phyloP scores from a whole-genome alignment of 2,113 vertebrate genomes.

The Irena cyanogastra region DNA sequence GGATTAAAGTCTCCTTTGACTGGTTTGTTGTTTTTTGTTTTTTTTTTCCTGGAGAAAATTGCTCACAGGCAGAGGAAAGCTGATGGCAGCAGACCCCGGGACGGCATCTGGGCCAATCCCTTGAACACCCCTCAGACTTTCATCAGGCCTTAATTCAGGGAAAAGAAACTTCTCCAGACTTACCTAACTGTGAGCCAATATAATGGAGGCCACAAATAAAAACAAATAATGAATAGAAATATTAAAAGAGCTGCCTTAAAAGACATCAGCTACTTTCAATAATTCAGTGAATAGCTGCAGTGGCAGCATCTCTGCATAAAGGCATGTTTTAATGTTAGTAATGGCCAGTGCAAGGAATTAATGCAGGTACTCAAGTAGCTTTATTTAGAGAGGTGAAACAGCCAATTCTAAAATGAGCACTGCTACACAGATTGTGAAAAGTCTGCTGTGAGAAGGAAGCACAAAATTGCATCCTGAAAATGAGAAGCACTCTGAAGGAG shows the following conservation, averaged over 20 bases:
- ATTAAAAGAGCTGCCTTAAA: neutral
- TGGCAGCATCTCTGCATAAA: neutral
- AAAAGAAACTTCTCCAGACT: neutral
- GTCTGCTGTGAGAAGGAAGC: conserved; percentile 8
- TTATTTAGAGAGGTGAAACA: conserved; percentile 9
- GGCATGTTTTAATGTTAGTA: neutral
- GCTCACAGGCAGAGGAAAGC: neutral
- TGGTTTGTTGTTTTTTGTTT: neutral
- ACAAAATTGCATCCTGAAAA: conserved; percentile 51
- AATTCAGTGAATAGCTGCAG: neutral
- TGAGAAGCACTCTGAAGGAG: conserved; percentile 10
- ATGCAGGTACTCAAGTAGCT: neutral
- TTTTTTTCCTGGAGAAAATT: neutral
- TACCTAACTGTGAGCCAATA: neutral
- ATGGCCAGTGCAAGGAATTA: neutral
- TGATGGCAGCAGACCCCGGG: neutral
- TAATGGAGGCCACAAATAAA: neutral
- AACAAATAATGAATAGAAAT: neutral
- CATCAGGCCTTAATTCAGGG: neutral
- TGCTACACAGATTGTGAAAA: neutral
- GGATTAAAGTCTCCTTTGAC: neutral
- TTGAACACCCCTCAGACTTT: neutral
- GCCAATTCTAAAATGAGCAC: neutral
- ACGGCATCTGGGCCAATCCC: neutral
- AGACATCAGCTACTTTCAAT: neutral